These are phyloP conservation scores for Littorina saxatilis DNA, from an alignment of 1,140 invertebrate species.

Conservation along the genomic window DNA sequence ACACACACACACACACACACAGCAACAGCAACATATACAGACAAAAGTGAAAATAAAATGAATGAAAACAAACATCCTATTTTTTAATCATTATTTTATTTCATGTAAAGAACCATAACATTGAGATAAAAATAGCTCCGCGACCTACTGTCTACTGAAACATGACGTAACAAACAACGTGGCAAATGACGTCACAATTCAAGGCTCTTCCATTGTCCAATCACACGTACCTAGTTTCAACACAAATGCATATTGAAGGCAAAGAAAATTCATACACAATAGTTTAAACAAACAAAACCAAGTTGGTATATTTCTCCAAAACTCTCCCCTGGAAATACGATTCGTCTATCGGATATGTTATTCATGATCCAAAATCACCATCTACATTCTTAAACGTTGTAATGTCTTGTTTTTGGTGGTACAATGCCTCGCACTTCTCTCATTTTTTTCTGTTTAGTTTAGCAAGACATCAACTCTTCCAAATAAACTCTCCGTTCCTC, in stretches of 20 bases:
- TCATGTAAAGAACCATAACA: constrained; percentile 39
- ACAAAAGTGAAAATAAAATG: not conserved
- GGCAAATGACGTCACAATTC: constrained; percentile 20
- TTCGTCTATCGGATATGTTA: no score
- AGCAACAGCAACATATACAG: not conserved
- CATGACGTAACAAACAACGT: constrained; percentile 1
- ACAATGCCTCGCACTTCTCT: no score
- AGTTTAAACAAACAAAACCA: no score
- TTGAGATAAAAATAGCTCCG: constrained; percentile 41
- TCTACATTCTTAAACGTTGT: no score
- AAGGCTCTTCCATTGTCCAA: constrained; percentile 7
- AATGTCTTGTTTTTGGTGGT: no score
- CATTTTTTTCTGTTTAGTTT: no score
- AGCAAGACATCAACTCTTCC: no score
- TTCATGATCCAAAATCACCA: no score
- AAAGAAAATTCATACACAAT: no score
- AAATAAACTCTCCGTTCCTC: no score
- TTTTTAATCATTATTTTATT: constrained; percentile 34
- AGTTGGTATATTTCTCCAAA: no score
- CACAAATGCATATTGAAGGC: constrained; percentile 14
- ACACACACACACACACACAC: not conserved
- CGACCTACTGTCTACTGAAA: constrained; percentile 31
- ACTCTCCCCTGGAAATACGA: no score
- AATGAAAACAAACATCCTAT: not conserved
- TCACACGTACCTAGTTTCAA: not conserved